Evolutionary conservation across 2,888 invertebrate species (phyloP), one percentile per base, ranked within the genome.

Genomic region (Macroteleia sp.): DNA sequence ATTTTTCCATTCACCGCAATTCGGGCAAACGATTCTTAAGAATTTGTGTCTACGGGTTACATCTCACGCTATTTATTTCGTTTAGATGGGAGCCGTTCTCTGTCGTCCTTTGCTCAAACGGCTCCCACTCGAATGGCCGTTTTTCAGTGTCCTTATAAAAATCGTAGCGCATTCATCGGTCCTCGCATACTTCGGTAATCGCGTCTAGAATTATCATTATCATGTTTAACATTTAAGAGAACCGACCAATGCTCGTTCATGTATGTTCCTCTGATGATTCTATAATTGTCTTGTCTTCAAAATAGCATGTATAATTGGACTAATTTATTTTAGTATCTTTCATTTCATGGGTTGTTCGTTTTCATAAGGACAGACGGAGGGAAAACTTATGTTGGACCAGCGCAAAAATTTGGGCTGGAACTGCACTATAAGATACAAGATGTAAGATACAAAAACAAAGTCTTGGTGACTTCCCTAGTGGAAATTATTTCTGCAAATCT

Each of bases 361-460:
- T 77, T 77, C 67, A 57, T 77, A 73, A 77, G 67, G 71, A 77
- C 77, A 69, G 69, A n/a, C n/a, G n/a, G n/a, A n/a, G n/a, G n/a
- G n/a, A n/a, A n/a, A n/a, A n/a, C n/a, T n/a, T n/a, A n/a, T n/a
- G n/a, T n/a, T n/a, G n/a, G n/a, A n/a, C n/a, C n/a, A n/a, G n/a
- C n/a, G n/a, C n/a, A n/a, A n/a, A n/a, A n/a, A n/a, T n/a, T n/a
- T n/a, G n/a, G n/a, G n/a, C n/a, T n/a, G n/a, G n/a, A n/a, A n/a
- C n/a, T n/a, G n/a, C n/a, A n/a, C n/a, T n/a, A n/a, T n/a, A n/a
- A n/a, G n/a, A n/a, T n/a, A n/a, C n/a, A n/a, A n/a, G n/a, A n/a
- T n/a, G n/a, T n/a, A n/a, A n/a, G n/a, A n/a, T n/a, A n/a, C n/a
- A n/a, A n/a, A n/a, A n/a, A n/a, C n/a, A n/a, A n/a, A n/a, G n/a